These are phyloP conservation scores for Macroramphosus scolopax DNA, from an alignment of 2,797 vertebrate genomes.

Conservation along the genomic window DNA sequence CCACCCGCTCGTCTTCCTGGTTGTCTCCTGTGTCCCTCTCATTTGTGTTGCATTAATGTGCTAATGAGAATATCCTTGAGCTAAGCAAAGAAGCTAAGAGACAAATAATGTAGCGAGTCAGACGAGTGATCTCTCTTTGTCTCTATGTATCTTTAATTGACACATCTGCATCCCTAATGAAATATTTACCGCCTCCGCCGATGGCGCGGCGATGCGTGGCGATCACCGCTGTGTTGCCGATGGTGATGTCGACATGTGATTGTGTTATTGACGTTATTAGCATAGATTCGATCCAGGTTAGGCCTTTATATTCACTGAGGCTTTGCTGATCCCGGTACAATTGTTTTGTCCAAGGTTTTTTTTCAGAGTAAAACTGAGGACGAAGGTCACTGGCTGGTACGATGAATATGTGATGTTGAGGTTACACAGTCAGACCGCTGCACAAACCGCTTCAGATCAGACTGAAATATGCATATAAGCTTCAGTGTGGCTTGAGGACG, in stretches of 20 bases:
- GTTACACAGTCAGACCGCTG: too few species aligned
- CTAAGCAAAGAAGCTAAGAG: slow-evolving; percentile 58
- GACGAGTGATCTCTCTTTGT: slow-evolving; percentile 52
- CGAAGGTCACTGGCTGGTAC: too few species aligned
- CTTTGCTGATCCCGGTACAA: background rate
- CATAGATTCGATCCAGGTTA: slow-evolving; percentile 25
- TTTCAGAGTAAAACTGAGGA: too few species aligned
- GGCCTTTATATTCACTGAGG: slow-evolving; percentile 16
- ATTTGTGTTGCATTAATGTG: slow-evolving; percentile 76
- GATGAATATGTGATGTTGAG: too few species aligned
- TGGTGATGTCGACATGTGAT: slow-evolving; percentile 62
- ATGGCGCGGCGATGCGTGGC: slow-evolving; percentile 55
- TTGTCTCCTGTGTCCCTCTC: slow-evolving; percentile 62
- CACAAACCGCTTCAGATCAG: too few species aligned
- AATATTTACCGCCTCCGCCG: slow-evolving; percentile 74
- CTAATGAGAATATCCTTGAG: slow-evolving; percentile 81
- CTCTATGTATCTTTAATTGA: slow-evolving; percentile 75
- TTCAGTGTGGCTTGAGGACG: too few species aligned
- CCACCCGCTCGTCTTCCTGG: slow-evolving; percentile 39
- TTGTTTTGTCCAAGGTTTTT: too few species aligned
- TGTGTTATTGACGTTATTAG: slow-evolving; percentile 65
- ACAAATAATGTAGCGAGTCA: slow-evolving; percentile 64
- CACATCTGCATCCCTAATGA: slow-evolving; percentile 79
- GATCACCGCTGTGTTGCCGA: slow-evolving; percentile 57
- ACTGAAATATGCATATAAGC: too few species aligned